Evolutionary conservation across 1,140 invertebrate species (phyloP).

Genomic region (Brachionus rubens): DNA sequence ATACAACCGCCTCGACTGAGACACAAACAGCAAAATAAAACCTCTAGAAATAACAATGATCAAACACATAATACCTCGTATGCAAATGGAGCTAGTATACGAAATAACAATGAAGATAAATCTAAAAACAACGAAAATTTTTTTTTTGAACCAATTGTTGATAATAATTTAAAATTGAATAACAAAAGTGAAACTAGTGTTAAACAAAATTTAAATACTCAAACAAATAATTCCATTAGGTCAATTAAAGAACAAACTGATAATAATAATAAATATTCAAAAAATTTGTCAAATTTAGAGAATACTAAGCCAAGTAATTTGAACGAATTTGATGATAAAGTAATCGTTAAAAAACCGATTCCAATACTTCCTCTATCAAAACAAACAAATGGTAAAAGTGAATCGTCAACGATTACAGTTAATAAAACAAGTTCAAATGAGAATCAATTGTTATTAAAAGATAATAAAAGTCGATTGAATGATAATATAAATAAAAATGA

Average conservation of each 20-base stretch:
- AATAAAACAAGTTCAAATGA: neutral
- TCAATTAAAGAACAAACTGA: neutral
- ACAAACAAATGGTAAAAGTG: neutral
- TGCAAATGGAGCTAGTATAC: neutral
- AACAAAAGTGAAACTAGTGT: neutral
- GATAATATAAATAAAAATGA: too few species aligned
- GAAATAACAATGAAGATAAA: neutral
- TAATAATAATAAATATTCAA: too few species aligned
- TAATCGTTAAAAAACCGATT: constrained; percentile 22
- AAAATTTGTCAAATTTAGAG: neutral
- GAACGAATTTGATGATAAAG: neutral
- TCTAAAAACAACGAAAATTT: neutral
- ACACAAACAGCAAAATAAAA: constrained; percentile 44
- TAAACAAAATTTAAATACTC: neutral
- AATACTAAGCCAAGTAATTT: neutral
- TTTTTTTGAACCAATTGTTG: constrained; percentile 12
- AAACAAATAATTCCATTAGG: neutral
- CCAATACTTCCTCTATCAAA: neutral
- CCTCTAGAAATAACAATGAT: neutral
- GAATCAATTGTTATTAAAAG: neutral
- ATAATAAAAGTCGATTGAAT: too few species aligned
- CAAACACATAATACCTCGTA: neutral
- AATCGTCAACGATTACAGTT: neutral
- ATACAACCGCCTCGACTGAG: constrained; percentile 6
- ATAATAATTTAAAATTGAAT: neutral